Evolutionary conservation across 2,888 invertebrate genomes (phyloP).

Genomic region (Lamellibrachia satsuma): DNA sequence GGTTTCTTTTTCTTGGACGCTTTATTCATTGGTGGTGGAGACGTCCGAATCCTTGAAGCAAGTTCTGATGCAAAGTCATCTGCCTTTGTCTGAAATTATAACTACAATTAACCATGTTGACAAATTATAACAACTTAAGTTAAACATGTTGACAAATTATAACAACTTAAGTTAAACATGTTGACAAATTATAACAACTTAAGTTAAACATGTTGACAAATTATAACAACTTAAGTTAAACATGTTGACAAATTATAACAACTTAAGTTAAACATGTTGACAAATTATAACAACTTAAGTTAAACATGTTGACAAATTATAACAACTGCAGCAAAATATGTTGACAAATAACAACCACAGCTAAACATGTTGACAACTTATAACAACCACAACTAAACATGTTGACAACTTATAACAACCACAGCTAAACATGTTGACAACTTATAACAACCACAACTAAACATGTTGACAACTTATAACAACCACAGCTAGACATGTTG

Average conservation of each 20-base stretch:
- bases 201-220: background rate
- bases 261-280: background rate
- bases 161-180: background rate
- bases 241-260: background rate
- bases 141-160: background rate
- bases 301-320: background rate
- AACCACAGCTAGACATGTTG: too few species aligned
- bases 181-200: background rate
- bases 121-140: too few species aligned
- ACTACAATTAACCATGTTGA: background rate
- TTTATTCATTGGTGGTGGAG: background rate
- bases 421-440: background rate
- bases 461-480: too few species aligned
- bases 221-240: background rate
- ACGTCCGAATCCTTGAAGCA: background rate
- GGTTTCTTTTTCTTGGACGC: background rate
- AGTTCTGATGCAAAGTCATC: slow-evolving; percentile 3
- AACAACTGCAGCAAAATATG: background rate
- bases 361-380: too few species aligned
- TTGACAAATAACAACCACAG: too few species aligned
- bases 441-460: background rate
- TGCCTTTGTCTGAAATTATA: background rate
- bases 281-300: background rate
- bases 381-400: too few species aligned
- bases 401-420: too few species aligned